phyloP scores from a whole-genome alignment of 2,888 invertebrate species.

The Nemotelus pantherinus region DNA sequence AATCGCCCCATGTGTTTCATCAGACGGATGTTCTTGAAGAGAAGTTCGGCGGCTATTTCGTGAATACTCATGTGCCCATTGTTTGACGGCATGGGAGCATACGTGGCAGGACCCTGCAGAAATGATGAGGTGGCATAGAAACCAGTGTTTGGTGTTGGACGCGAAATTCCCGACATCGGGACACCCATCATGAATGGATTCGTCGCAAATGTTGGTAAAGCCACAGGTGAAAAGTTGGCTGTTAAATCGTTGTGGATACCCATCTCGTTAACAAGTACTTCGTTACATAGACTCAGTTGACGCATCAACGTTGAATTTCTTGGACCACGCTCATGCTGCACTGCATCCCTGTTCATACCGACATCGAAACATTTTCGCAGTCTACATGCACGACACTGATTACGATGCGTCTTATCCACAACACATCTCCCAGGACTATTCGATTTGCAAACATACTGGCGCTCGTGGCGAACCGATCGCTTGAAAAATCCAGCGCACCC shows the following conservation, averaged over 20 bases:
- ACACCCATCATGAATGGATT: slow-evolving; percentile 62
- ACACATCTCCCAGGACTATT: slow-evolving; percentile 84
- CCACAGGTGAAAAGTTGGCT: slow-evolving; percentile 59
- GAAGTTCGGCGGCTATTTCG: slow-evolving; percentile 89
- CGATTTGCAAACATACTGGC: slow-evolving; percentile 95
- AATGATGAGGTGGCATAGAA: slow-evolving; percentile 50
- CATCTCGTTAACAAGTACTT: slow-evolving; percentile 66
- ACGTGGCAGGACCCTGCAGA: slow-evolving; percentile 57
- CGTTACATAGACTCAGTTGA: slow-evolving; percentile 86
- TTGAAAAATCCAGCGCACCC: slow-evolving; percentile 92
- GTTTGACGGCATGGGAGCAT: slow-evolving; percentile 60
- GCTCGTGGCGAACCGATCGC: slow-evolving; percentile 93
- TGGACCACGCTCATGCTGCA: slow-evolving; percentile 98
- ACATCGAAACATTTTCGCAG: slow-evolving; percentile 88
- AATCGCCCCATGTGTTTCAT: slow-evolving; percentile 82
- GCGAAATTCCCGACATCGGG: slow-evolving; percentile 56
- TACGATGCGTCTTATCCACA: slow-evolving; percentile 95
- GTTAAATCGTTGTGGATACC: slow-evolving; percentile 56
- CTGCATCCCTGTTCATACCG: slow-evolving; percentile 98
- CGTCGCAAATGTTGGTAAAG: slow-evolving; percentile 56
- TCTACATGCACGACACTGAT: slow-evolving; percentile 95
- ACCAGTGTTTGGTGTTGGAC: slow-evolving; percentile 49
- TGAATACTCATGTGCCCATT: slow-evolving; percentile 67
- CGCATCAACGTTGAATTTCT: slow-evolving; percentile 92
- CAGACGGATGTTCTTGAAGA: slow-evolving; percentile 93